Evolutionary conservation across 2,888 invertebrate species (phyloP).

Genomic region (Dryococelus australis): DNA sequence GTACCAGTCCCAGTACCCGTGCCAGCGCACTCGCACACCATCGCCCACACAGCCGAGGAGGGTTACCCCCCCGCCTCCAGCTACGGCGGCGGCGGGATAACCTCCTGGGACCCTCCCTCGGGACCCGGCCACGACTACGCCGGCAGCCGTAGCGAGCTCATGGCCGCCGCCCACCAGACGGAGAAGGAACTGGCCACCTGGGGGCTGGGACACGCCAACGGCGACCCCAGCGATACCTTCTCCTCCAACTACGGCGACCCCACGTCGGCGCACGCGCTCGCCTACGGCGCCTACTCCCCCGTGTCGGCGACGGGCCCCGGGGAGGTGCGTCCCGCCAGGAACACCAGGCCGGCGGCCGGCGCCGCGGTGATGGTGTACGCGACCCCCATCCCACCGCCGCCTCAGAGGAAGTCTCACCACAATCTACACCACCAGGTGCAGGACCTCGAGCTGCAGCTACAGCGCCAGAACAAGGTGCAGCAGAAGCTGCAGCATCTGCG

Average conservation of each 20-base stretch:
- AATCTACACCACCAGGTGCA: slow-evolving; percentile 24
- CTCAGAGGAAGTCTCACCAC: background rate
- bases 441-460: slow-evolving; percentile 39
- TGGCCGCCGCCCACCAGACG: slow-evolving; percentile 49
- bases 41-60: slow-evolving; percentile 51
- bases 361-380: too few species aligned
- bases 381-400: background rate
- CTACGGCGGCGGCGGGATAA: too few species aligned
- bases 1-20: slow-evolving; percentile 58
- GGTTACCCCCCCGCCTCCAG: slow-evolving; percentile 18
- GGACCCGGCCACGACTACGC: slow-evolving; percentile 44
- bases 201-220: slow-evolving; percentile 59
- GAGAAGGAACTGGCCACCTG: slow-evolving; percentile 69
- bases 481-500: slow-evolving; percentile 40
- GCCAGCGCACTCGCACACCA: slow-evolving; percentile 49
- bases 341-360: background rate
- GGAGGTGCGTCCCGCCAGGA: background rate
- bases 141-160: slow-evolving; percentile 60
- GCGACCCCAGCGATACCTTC: slow-evolving; percentile 34
- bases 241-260: slow-evolving; percentile 1
- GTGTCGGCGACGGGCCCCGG: background rate
- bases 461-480: slow-evolving; percentile 40
- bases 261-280: slow-evolving; percentile 35
- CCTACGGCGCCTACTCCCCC: slow-evolving; percentile 21
- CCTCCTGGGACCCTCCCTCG: slow-evolving; percentile 32